These are phyloP conservation scores for Chironex yamaguchii DNA, from an alignment of 30 jellyfish, hydroid and myxozoan species.

Conservation along the genomic window DNA sequence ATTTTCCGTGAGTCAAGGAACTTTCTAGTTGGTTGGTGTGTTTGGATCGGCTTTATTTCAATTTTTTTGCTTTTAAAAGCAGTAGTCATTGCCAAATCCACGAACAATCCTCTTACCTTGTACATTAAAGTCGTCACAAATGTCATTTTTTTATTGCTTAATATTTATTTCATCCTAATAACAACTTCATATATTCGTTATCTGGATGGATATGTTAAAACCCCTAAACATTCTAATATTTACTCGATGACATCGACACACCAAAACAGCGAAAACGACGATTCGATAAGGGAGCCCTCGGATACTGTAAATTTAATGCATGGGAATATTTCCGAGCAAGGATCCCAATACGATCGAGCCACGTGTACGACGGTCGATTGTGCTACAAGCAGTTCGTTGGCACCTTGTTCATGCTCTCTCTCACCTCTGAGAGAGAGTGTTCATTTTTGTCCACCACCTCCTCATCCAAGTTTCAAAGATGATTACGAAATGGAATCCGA, in stretches of 20 bases:
- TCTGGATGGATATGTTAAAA: neutral
- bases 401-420: neutral
- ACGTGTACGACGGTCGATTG: neutral
- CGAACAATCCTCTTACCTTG: neutral
- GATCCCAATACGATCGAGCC: neutral
- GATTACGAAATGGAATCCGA: no score
- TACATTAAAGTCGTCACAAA: neutral
- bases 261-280: no score
- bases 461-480: neutral
- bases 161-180: no score
- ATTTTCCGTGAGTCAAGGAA: neutral
- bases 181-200: neutral
- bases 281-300: no score
- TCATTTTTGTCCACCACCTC: neutral
- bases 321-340: neutral
- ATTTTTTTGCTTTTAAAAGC: no score
- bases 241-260: neutral
- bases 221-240: neutral
- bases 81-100: neutral
- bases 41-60: neutral
- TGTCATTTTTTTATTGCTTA: neutral
- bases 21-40: neutral
- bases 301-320: neutral
- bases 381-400: neutral
- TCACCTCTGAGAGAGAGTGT: neutral